These are phyloP conservation scores for Anabacerthia variegaticeps DNA, from an alignment of 2,797 vertebrate species.

Conservation along the genomic window DNA sequence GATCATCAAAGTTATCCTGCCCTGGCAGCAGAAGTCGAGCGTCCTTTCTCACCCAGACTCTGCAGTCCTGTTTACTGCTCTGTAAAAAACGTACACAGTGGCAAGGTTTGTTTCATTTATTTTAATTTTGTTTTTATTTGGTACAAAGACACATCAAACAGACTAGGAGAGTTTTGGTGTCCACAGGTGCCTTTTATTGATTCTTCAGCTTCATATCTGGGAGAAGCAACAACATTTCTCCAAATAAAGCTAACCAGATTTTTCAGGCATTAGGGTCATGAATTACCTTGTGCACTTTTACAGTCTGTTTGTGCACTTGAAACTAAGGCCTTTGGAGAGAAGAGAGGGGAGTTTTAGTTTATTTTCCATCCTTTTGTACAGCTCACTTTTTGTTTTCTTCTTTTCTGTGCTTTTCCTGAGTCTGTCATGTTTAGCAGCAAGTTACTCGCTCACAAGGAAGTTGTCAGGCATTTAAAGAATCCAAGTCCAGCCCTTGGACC, in stretches of 20 bases:
- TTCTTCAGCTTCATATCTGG: constrained; percentile 49
- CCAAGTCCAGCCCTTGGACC: not conserved
- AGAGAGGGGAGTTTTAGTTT: not conserved
- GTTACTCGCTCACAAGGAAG: not conserved
- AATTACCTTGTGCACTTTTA: not conserved
- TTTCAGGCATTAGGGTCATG: not conserved
- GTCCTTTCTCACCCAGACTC: not conserved
- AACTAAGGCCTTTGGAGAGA: not conserved
- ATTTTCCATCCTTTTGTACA: not conserved
- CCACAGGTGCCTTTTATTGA: constrained; percentile 74
- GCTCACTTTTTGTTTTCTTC: not conserved
- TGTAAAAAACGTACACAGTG: constrained; percentile 23
- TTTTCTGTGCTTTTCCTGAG: not conserved
- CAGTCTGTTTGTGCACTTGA: not conserved
- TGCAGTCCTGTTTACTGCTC: not conserved
- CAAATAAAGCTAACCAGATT: constrained; percentile 32
- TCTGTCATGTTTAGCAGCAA: constrained; percentile 27
- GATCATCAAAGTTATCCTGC: not conserved
- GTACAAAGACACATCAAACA: constrained; percentile 33
- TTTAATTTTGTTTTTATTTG: constrained; percentile 46
- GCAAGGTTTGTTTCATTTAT: constrained; percentile 59
- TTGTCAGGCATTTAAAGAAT: not conserved
- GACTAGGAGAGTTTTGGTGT: constrained; percentile 67
- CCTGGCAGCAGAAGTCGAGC: not conserved
- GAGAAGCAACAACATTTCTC: constrained; percentile 41